phyloP scores from a whole-genome alignment of 1,140 invertebrate genomes.

The Cydia amplana region DNA sequence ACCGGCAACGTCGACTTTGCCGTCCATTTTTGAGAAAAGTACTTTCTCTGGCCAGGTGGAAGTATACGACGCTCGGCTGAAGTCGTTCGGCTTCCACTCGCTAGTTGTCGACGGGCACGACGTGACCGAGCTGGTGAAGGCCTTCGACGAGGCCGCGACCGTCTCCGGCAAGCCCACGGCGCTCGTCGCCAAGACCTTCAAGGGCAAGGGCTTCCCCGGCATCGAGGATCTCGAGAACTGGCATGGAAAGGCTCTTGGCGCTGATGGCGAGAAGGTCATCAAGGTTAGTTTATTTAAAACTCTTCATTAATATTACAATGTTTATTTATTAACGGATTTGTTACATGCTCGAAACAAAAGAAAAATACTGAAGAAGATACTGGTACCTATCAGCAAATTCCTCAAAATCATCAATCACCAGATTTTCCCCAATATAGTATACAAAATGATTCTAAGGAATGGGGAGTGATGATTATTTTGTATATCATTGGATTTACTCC shows the following conservation, averaged over 20 bases:
- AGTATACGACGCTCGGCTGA: slow-evolving; percentile 91
- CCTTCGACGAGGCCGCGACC: slow-evolving; percentile 89
- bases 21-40: no score
- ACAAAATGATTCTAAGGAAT: no score
- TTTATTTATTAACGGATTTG: no score
- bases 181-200: slow-evolving; percentile 97
- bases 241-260: slow-evolving; percentile 98
- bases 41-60: slow-evolving; percentile 82
- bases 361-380: no score
- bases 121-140: slow-evolving; percentile 93
- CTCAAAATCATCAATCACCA: no score
- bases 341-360: no score
- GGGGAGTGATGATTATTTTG: no score
- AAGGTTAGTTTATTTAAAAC: slow-evolving; percentile 74
- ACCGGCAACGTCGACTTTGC: no score
- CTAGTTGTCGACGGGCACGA: slow-evolving; percentile 98
- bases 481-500: no score
- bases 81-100: slow-evolving; percentile 96
- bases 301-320: background rate
- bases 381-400: no score
- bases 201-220: slow-evolving; percentile 92
- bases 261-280: slow-evolving; percentile 87
- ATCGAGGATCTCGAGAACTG: slow-evolving; percentile 97
- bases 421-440: no score
- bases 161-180: slow-evolving; percentile 94